These are phyloP conservation scores for Cheilosia urbana DNA, from an alignment of 2,888 invertebrate genomes.

Conservation along the genomic window DNA sequence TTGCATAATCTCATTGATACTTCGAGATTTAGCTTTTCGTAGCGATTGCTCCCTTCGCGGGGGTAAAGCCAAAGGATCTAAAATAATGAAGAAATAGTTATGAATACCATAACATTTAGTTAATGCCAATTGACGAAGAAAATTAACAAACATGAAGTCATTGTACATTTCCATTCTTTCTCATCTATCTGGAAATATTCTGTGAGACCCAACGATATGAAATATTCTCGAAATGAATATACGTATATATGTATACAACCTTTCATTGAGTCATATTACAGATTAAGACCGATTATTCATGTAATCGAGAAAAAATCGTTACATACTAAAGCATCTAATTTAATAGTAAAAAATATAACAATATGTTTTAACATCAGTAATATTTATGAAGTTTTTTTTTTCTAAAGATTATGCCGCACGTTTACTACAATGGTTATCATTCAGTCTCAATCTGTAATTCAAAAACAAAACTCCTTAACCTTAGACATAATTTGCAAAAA, in stretches of 20 bases:
- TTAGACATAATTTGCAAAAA: constrained; percentile 39
- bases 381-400: constrained; percentile 23
- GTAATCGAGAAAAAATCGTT: not conserved
- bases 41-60: constrained; percentile 87
- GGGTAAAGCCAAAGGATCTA: constrained; percentile 84
- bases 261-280: constrained; percentile 7
- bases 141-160: not conserved
- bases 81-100: constrained; percentile 74
- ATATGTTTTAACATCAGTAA: constrained; percentile 17
- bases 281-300: not conserved
- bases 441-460: constrained; percentile 70
- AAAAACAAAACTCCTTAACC: constrained; percentile 76
- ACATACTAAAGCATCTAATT: constrained; percentile 25
- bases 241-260: not conserved
- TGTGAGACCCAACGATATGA: not conserved
- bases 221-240: not conserved
- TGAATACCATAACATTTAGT: constrained; percentile 5
- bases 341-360: constrained; percentile 46
- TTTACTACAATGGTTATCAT: constrained; percentile 54
- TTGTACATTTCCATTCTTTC: constrained; percentile 2
- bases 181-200: constrained; percentile 5
- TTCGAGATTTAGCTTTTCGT: constrained; percentile 88
- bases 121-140: constrained; percentile 16
- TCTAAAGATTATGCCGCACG: constrained; percentile 38
- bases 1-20: constrained; percentile 85